phyloP scores from a whole-genome alignment of 2,888 invertebrate genomes.

The Mactromeris polynyma region DNA sequence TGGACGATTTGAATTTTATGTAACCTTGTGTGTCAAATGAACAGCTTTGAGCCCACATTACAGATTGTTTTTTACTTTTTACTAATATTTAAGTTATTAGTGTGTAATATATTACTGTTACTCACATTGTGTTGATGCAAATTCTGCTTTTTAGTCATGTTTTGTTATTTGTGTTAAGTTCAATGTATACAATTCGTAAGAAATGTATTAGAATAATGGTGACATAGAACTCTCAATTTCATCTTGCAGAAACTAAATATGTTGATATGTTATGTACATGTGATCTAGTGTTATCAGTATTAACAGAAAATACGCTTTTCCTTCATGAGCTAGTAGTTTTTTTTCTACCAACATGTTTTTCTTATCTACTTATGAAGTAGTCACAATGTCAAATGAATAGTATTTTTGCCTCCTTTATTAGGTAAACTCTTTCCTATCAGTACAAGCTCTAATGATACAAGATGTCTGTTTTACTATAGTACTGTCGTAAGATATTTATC shows the following conservation, averaged over 20 bases:
- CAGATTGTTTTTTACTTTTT: neutral
- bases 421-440: neutral
- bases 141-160: neutral
- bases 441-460: neutral
- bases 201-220: too few species aligned
- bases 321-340: too few species aligned
- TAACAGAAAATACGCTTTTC: too few species aligned
- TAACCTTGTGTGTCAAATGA: constrained; percentile 12
- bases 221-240: too few species aligned
- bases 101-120: neutral
- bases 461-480: neutral
- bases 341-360: too few species aligned
- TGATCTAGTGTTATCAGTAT: too few species aligned
- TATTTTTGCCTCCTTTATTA: too few species aligned
- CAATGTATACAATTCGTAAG: neutral
- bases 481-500: neutral
- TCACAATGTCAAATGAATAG: neutral
- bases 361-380: too few species aligned
- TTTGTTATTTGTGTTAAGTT: neutral
- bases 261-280: too few species aligned
- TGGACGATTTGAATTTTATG: constrained; percentile 21
- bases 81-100: neutral
- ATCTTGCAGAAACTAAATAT: too few species aligned
- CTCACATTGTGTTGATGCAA: neutral
- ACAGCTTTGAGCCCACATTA: neutral